phyloP scores from a whole-genome alignment of 2,113 vertebrate species.

The Campylomormyrus tamandua region DNA sequence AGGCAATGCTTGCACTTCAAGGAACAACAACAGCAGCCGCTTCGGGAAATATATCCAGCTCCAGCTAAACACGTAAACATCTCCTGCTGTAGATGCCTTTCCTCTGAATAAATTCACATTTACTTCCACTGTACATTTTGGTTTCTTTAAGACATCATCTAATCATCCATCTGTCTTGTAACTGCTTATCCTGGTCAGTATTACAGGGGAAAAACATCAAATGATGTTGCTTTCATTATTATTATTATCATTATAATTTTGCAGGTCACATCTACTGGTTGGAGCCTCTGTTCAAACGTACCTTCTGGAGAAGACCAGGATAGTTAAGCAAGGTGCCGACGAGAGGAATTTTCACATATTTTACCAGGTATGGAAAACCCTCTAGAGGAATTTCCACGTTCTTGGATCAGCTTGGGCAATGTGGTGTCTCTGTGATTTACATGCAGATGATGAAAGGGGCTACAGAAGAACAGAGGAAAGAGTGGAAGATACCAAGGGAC shows the following conservation, averaged over 20 bases:
- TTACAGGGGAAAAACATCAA: not conserved
- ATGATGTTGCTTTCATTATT: not conserved
- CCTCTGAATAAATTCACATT: not conserved
- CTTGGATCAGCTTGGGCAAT: not conserved
- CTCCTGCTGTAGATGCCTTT: not conserved
- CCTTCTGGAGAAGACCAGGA: conserved; percentile 89
- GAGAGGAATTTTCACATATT: conserved; percentile 98
- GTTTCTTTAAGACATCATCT: not conserved
- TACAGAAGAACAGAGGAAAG: conserved; percentile 68
- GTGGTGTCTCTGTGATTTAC: conserved; percentile 11
- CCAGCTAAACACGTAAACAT: conserved; percentile 78
- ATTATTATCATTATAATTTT: conserved; percentile 20
- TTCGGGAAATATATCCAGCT: conserved; percentile 81
- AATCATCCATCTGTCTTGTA: not conserved
- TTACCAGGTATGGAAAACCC: conserved; percentile 71
- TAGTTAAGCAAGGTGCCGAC: conserved; percentile 70
- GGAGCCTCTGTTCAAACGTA: conserved; percentile 91
- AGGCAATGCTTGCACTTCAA: conserved; percentile 89
- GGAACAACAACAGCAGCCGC: conserved; percentile 77
- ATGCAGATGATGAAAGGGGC: conserved; percentile 84
- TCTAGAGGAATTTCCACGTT: not conserved
- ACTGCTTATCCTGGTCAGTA: not conserved
- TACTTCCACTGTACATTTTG: not conserved
- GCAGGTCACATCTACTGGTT: conserved; percentile 76
- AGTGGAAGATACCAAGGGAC: conserved; percentile 70